A percentile compares a stretch with the other conserved stretches of the same genome.
Conservation (phyloP, 2,888 invertebrate genomes). For the Oscheius sp. region DNA sequence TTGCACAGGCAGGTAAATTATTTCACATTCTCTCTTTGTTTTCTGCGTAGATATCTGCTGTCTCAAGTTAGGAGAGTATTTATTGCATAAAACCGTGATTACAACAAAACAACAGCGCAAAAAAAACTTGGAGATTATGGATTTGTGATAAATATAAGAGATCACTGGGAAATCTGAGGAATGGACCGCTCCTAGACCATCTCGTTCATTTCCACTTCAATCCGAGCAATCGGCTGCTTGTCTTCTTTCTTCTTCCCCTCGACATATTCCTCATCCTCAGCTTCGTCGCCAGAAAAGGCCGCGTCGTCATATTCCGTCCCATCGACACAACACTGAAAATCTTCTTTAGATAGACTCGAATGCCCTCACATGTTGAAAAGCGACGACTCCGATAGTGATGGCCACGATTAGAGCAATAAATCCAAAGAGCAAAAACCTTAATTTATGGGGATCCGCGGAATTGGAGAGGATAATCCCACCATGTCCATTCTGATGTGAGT, state of each 20-base stretch:
- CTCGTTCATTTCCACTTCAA: too few relatives aligned
- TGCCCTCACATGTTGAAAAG: neutral
- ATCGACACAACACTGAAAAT: neutral
- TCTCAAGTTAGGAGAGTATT: too few relatives aligned
- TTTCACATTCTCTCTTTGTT: too few relatives aligned
- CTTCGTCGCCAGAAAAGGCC: neutral
- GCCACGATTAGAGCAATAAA: neutral
- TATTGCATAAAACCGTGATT: too few relatives aligned
- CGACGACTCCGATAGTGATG: neutral
- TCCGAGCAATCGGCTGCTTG: neutral
- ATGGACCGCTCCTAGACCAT: too few relatives aligned
- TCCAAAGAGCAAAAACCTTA: constrained; percentile 4
- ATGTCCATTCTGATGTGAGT: constrained; percentile 2
- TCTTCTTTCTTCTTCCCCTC: neutral
- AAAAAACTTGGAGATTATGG: too few relatives aligned
- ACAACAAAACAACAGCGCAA: too few relatives aligned
- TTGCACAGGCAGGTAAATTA: too few relatives aligned
- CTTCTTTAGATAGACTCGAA: neutral
- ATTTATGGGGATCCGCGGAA: neutral
- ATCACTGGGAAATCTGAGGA: too few relatives aligned
- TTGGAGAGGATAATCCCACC: neutral
- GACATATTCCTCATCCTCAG: neutral
- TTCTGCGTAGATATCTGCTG: too few relatives aligned
- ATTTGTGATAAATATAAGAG: too few relatives aligned
- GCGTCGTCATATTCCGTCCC: neutral